phyloP scores from a whole-genome alignment of 2,797 vertebrate genomes.

The Acridotheres tristis region DNA sequence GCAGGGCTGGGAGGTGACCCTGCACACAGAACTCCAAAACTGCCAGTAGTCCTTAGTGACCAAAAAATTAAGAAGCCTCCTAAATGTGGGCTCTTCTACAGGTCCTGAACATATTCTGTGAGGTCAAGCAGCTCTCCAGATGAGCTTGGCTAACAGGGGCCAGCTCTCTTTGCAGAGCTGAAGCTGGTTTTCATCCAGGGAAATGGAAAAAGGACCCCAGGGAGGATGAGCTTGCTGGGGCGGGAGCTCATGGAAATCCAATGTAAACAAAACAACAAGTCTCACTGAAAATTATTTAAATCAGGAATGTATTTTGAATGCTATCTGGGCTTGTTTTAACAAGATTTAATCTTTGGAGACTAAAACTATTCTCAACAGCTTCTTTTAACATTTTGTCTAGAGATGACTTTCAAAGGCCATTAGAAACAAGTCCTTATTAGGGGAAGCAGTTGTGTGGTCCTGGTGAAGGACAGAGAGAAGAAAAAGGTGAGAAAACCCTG shows the following conservation, averaged over 20 bases:
- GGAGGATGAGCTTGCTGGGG: background rate
- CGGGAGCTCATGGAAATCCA: background rate
- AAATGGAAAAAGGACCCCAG: slow-evolving; percentile 34
- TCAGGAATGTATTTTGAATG: background rate
- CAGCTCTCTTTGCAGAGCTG: background rate
- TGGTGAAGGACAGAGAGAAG: background rate
- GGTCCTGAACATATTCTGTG: background rate
- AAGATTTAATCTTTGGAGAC: background rate
- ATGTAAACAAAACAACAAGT: slow-evolving; percentile 27
- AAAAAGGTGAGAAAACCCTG: background rate
- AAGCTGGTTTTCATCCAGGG: slow-evolving; percentile 2
- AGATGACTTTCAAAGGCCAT: background rate
- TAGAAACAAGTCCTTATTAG: slow-evolving; percentile 36
- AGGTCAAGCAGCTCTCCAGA: background rate
- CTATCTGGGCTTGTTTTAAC: slow-evolving; percentile 21
- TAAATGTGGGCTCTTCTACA: background rate
- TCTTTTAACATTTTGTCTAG: slow-evolving; percentile 9
- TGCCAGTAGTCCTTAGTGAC: background rate
- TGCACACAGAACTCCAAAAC: background rate
- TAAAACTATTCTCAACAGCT: slow-evolving; percentile 23
- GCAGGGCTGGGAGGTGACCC: background rate
- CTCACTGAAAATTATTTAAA: slow-evolving; percentile 21
- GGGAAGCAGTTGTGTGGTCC: background rate
- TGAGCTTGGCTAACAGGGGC: background rate
- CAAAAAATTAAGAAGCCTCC: background rate